Base-by-base conservation (phyloP, 2,888 invertebrate species). In the Gibbula magus region DNA sequence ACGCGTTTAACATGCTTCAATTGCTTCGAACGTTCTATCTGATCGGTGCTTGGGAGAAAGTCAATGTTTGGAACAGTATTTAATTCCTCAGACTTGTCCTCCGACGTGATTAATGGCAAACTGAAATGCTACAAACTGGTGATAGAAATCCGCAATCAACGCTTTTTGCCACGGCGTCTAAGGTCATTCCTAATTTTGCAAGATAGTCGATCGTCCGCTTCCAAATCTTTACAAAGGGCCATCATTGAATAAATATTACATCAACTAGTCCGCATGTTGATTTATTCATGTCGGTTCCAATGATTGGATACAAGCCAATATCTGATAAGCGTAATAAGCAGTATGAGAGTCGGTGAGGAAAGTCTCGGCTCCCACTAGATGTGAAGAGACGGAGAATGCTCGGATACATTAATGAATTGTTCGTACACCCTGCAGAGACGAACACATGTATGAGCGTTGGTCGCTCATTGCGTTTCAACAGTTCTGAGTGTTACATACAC, bases 1-100 rank as follows among this genome's bases (percentile, higher is more conserved):
- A 70, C 70, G 70, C 70, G 70, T 70, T 70, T 70, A 70, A 70
- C 70, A 70, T 70, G 70, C 70, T 39, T 35, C 10, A 35, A 35
- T 70, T 32, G 70, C 35, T 70, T 35, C 20, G 35, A 70, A 70
- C 35, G 20, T 70, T 39, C 70, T 32, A 35, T 20, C 32, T 35
- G 35, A 70, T 70, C 70, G 35, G 35, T 35, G 39, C 35, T 35
- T 32, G 70, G 35, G 29, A 70, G 70, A 20, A 32, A 35, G 70
- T 70, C 70, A 70, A 70, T 70, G 25, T 70, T 70, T 70, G 70
- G 70, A 70, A 70, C 70, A 35, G 35, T 32, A 70, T 70, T 35
- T 70, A 70, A 70, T 70, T 70, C 70, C 35, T 35, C 10, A 39
- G 35, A 20, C 70, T 70, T 70, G 70, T 70, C 70, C 20, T 70